Evolutionary conservation across 2,888 invertebrate genomes (phyloP).

Genomic region (Caradrina kadenii): DNA sequence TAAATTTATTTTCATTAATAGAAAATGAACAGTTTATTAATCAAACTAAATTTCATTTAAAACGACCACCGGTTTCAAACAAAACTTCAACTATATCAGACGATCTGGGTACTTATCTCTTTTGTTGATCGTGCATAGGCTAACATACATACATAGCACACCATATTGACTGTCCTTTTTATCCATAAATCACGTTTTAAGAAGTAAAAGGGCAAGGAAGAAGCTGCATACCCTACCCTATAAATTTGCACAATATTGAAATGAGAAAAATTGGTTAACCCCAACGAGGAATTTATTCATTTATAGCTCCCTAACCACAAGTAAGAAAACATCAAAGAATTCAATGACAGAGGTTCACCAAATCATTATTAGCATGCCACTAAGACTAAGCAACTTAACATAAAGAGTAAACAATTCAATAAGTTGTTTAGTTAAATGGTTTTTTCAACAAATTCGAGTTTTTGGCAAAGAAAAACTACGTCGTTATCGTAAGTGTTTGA

Average conservation of each 20-base stretch:
- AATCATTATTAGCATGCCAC: slow-evolving; percentile 6
- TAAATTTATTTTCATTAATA: too few species aligned
- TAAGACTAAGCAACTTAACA: slow-evolving; percentile 11
- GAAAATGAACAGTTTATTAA: too few species aligned
- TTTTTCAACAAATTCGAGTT: background rate
- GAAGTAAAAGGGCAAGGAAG: too few species aligned
- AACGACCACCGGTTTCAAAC: too few species aligned
- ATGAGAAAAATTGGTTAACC: background rate
- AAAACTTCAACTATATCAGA: too few species aligned
- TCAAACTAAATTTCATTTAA: too few species aligned
- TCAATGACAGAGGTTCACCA: slow-evolving; percentile 1
- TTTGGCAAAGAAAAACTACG: background rate
- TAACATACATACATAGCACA: too few species aligned
- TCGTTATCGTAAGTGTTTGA: background rate
- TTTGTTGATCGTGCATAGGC: too few species aligned
- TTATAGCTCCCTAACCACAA: background rate
- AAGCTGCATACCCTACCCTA: too few species aligned
- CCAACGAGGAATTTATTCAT: background rate
- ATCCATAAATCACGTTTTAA: too few species aligned
- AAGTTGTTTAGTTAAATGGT: background rate
- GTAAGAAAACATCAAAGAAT: slow-evolving; percentile 7
- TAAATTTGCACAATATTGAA: slow-evolving; percentile 1
- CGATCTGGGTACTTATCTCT: too few species aligned
- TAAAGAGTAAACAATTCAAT: background rate
- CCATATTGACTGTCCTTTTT: too few species aligned